Percentiles rank a stretch among this genome's conserved stretches.
These are phyloP conservation scores for Otocyon megalotis DNA, from an alignment of 2,113 vertebrate species.

Conservation along the genomic window DNA sequence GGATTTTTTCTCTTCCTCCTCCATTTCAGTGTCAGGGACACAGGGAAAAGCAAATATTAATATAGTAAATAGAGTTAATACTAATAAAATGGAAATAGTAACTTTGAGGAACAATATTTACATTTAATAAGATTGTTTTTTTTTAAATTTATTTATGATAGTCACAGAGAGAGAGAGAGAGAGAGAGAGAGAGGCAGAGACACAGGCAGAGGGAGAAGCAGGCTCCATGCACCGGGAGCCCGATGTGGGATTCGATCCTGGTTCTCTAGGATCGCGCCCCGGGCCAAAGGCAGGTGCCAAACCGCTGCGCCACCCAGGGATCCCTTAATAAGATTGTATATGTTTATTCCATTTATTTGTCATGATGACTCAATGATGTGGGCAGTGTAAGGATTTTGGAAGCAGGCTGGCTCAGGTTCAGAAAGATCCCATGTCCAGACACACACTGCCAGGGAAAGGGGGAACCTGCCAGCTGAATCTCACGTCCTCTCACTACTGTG, in stretches of 20 bases:
- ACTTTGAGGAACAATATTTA: neutral
- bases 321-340: neutral
- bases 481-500: fast-evolving
- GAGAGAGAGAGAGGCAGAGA: too few species aligned
- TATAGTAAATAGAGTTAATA: neutral
- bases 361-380: neutral
- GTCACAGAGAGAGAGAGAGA: too few species aligned
- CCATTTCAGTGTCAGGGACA: neutral
- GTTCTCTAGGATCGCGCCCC: too few species aligned
- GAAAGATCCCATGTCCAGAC: neutral
- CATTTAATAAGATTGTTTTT: neutral
- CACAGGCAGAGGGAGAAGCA: too few species aligned
- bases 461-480: fast-evolving
- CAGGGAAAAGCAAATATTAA: neutral
- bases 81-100: neutral
- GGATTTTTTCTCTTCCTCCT: neutral
- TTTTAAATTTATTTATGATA: too few species aligned
- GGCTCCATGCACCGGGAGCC: too few species aligned
- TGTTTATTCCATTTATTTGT: neutral
- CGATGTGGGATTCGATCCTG: too few species aligned
- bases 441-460: neutral
- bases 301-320: too few species aligned
- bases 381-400: neutral
- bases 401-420: neutral
- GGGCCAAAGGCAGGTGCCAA: too few species aligned